These are phyloP conservation scores for Falco cherrug DNA, from an alignment of 2,797 vertebrate genomes.

Conservation along the genomic window DNA sequence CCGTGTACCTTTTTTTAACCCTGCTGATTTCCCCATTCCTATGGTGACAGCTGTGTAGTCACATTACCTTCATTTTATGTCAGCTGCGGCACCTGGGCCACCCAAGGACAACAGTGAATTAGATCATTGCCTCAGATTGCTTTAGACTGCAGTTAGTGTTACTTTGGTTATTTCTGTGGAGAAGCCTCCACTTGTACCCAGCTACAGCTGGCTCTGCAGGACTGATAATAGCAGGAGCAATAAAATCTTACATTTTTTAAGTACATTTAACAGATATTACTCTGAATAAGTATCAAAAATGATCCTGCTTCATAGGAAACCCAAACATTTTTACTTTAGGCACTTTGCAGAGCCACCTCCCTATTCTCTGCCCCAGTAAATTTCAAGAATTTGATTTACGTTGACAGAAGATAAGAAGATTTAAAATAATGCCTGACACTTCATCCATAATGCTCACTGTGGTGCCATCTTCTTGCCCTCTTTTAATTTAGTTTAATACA, in stretches of 20 bases:
- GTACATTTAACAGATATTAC: not conserved
- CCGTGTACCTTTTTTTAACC: not conserved
- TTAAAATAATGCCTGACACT: constrained; percentile 38
- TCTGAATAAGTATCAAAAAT: not conserved
- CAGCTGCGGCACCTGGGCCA: not conserved
- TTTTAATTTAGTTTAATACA: not conserved
- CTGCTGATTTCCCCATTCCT: not conserved
- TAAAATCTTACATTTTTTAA: not conserved
- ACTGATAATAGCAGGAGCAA: not conserved
- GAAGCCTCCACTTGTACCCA: not conserved
- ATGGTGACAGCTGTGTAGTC: constrained; percentile 1
- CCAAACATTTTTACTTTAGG: not conserved
- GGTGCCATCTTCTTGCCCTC: not conserved
- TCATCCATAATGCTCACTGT: not conserved
- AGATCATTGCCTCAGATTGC: constrained; percentile 17
- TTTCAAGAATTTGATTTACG: constrained; percentile 12
- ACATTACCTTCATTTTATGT: constrained; percentile 20
- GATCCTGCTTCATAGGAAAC: not conserved
- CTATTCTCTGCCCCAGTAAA: not conserved
- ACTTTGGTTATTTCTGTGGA: not conserved
- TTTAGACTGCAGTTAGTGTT: not conserved
- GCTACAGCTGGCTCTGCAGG: not conserved
- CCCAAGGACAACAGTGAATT: not conserved
- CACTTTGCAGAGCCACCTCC: not conserved
- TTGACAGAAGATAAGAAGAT: constrained; percentile 15